Evolutionary conservation across 2,888 invertebrate genomes (phyloP).

Genomic region (Leptogaster cylindrica): DNA sequence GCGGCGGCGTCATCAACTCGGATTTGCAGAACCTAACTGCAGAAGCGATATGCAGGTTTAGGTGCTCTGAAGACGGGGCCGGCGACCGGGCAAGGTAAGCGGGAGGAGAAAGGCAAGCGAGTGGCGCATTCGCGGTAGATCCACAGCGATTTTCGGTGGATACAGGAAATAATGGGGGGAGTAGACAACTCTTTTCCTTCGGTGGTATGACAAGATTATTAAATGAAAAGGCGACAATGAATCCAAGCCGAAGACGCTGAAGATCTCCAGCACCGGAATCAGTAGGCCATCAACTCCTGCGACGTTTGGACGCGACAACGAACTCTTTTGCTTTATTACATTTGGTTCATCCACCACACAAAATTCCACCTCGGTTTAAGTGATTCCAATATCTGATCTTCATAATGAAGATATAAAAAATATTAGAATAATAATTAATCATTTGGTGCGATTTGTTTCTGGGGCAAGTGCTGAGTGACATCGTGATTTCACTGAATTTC

Average conservation of each 20-base stretch:
- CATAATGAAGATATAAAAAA: too few species aligned
- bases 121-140: neutral
- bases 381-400: too few species aligned
- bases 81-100: conserved; percentile 17
- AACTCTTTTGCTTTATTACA: neutral
- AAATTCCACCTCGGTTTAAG: too few species aligned
- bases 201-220: conserved; percentile 26
- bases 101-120: conserved; percentile 9
- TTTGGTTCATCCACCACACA: too few species aligned
- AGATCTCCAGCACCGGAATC: conserved; percentile 38
- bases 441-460: too few species aligned
- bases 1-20: conserved; percentile 12
- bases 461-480: too few species aligned
- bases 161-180: conserved; percentile 14
- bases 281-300: conserved; percentile 47
- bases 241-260: conserved; percentile 30
- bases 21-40: neutral
- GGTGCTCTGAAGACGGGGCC: conserved; percentile 3
- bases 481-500: too few species aligned
- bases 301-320: conserved; percentile 44
- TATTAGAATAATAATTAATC: too few species aligned
- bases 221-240: conserved; percentile 24
- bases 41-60: neutral
- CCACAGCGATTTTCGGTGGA: neutral
- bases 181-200: conserved; percentile 18